phyloP scores from a whole-genome alignment of 2,888 invertebrate species.

The Latrodectus elegans region DNA sequence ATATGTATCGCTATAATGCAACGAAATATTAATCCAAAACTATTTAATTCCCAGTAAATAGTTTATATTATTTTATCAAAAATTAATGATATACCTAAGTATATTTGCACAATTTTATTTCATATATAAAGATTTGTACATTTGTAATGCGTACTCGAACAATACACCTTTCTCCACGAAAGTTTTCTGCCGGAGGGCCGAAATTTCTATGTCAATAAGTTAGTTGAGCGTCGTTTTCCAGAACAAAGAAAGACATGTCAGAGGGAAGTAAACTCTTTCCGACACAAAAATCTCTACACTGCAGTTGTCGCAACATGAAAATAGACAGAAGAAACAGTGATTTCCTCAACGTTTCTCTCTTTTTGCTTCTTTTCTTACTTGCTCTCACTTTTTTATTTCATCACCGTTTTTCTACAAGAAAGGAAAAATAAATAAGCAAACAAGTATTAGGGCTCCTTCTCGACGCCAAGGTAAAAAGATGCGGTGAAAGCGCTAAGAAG shows the following conservation, averaged over 20 bases:
- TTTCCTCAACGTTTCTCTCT: slow-evolving; percentile 23
- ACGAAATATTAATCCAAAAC: too few species aligned
- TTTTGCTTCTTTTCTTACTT: background rate
- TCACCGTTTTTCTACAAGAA: slow-evolving; percentile 8
- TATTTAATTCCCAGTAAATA: too few species aligned
- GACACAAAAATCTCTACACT: slow-evolving; percentile 29
- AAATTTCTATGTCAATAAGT: too few species aligned
- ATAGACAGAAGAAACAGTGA: slow-evolving; percentile 32
- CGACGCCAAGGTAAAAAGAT: background rate
- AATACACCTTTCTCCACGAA: too few species aligned
- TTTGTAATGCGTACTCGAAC: too few species aligned
- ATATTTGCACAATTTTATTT: too few species aligned
- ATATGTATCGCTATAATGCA: too few species aligned
- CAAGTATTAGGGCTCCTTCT: slow-evolving; percentile 5
- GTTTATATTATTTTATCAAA: too few species aligned
- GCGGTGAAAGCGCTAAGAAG: too few species aligned
- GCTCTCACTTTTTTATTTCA: slow-evolving; percentile 16
- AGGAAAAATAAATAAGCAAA: slow-evolving; percentile 20
- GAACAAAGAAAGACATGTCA: background rate
- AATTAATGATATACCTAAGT: too few species aligned
- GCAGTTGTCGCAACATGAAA: slow-evolving; percentile 41
- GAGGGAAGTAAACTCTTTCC: slow-evolving; percentile 3
- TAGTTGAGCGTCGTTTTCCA: background rate
- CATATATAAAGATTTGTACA: too few species aligned
- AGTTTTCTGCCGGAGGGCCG: too few species aligned